Percentiles rank a stretch among this genome's conserved stretches.
These are phyloP conservation scores for Scrobipalpa costella DNA, from an alignment of 2,888 invertebrate genomes.

Conservation along the genomic window DNA sequence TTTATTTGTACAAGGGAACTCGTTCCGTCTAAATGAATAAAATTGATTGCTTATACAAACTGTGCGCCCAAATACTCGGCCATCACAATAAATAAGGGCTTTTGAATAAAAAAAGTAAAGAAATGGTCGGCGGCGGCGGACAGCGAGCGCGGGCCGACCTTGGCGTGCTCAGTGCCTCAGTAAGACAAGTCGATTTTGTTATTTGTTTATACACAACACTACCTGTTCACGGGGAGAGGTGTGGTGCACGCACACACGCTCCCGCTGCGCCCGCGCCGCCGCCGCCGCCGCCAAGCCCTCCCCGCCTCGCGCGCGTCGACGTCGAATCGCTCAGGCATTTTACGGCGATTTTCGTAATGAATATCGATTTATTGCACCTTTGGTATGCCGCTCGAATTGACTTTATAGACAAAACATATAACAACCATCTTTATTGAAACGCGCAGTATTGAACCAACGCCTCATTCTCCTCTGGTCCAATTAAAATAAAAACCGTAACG, in stretches of 20 bases:
- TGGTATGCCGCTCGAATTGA: conserved; percentile 64
- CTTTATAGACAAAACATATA: conserved; percentile 67
- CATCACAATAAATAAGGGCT: conserved; percentile 79
- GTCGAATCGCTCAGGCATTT: conserved; percentile 72
- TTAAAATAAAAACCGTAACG: conserved; percentile 60
- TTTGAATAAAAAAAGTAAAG: conserved; percentile 64
- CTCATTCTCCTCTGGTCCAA: conserved; percentile 50
- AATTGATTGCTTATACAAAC: conserved; percentile 82
- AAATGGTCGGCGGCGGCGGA: conserved; percentile 44
- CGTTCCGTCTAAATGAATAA: conserved; percentile 79
- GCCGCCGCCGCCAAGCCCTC: conserved; percentile 29
- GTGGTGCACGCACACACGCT: conserved; percentile 46
- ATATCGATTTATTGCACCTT: conserved; percentile 71
- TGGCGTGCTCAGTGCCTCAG: conserved; percentile 71
- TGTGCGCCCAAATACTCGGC: conserved; percentile 79
- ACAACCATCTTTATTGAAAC: conserved; percentile 65
- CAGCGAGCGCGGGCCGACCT: conserved; percentile 63
- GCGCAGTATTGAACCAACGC: conserved; percentile 48
- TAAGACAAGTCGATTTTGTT: conserved; percentile 80
- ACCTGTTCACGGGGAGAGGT: conserved; percentile 63
- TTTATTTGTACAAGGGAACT: conserved; percentile 74
- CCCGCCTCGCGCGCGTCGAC: conserved; percentile 51
- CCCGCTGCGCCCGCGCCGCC: conserved; percentile 24
- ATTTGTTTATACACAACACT: conserved; percentile 81
- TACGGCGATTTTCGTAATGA: conserved; percentile 77